These are phyloP conservation scores for Heliconius congener DNA, from an alignment of 1,140 invertebrate species.

Conservation along the genomic window DNA sequence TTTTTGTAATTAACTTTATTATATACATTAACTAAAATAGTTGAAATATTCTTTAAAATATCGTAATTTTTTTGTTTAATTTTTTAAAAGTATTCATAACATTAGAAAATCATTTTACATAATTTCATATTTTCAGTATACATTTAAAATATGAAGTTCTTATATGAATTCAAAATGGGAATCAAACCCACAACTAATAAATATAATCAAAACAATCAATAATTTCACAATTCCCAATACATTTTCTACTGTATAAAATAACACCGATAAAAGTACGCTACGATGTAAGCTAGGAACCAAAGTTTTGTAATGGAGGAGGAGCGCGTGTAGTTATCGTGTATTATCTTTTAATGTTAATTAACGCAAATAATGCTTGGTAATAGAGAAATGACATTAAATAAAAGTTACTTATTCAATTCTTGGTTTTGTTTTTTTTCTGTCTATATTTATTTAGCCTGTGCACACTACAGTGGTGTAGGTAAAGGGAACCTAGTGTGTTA, in stretches of 20 bases:
- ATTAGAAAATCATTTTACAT: no score
- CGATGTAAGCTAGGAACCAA: slow-evolving; percentile 75
- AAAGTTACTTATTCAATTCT: slow-evolving; percentile 63
- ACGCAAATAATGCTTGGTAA: slow-evolving; percentile 68
- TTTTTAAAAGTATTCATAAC: no score
- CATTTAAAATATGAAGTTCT: no score
- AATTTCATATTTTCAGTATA: no score
- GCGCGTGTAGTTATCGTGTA: slow-evolving; percentile 64
- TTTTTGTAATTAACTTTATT: no score
- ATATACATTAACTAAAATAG: not conserved
- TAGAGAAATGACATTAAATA: slow-evolving; percentile 72
- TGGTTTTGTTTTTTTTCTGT: slow-evolving; percentile 40
- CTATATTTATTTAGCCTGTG: not conserved
- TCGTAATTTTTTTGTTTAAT: no score
- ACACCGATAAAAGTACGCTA: slow-evolving; percentile 32
- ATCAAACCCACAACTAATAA: not conserved
- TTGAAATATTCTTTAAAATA: no score
- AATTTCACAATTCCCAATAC: not conserved
- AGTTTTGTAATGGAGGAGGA: slow-evolving; percentile 75
- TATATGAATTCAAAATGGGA: no score
- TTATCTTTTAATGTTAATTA: slow-evolving; percentile 57
- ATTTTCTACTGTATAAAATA: slow-evolving; percentile 20
- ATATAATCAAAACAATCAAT: not conserved
- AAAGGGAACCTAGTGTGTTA: not conserved
- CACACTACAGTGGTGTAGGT: no score